These are phyloP conservation scores for Lasioglossum albipes DNA, from an alignment of 1,140 invertebrate species.

Conservation along the genomic window DNA sequence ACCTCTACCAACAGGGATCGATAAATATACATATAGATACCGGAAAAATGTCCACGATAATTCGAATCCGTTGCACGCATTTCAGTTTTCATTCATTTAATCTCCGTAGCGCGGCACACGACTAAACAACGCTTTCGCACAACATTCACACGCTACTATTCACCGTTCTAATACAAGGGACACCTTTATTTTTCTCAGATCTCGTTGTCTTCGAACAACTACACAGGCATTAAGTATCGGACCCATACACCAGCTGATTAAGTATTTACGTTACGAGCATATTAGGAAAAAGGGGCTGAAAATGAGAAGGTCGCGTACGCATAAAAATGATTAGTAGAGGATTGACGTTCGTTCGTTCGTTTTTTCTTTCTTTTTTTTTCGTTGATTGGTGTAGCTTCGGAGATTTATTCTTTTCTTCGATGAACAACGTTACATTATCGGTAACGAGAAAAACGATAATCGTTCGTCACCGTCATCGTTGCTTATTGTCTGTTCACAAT, in stretches of 20 bases:
- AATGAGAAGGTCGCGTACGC: not conserved
- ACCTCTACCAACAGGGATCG: no score
- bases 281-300: not conserved
- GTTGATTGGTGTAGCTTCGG: not conserved
- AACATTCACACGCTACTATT: not conserved
- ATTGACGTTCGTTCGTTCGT: not conserved
- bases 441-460: constrained; percentile 32
- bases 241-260: constrained; percentile 79
- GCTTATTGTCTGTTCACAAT: constrained; percentile 80
- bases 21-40: not conserved
- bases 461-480: constrained; percentile 52
- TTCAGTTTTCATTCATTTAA: constrained; percentile 1
- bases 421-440: constrained; percentile 10
- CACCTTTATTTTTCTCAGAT: constrained; percentile 51
- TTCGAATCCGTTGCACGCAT: not conserved
- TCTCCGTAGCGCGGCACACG: no score
- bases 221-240: constrained; percentile 73
- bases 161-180: constrained; percentile 11
- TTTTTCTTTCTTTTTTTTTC: no score
- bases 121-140: not conserved
- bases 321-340: not conserved
- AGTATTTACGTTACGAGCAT: constrained; percentile 64
- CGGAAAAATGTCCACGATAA: not conserved
- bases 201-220: constrained; percentile 58
- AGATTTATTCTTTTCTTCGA: constrained; percentile 6